Evolutionary conservation across 2,888 invertebrate genomes (phyloP).

Genomic region (Coleophora flavipennella): DNA sequence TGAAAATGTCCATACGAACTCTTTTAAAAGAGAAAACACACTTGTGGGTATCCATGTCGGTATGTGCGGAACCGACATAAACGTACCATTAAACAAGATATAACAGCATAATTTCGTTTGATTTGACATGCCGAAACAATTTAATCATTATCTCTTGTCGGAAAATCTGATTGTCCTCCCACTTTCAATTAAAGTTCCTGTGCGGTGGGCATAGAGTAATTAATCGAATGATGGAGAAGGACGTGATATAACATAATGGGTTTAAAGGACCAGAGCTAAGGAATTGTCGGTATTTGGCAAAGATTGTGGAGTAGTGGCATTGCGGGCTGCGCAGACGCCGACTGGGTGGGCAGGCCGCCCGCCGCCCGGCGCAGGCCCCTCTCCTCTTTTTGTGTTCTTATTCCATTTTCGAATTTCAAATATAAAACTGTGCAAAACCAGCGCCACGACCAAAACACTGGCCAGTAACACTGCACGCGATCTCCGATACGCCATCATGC

Average conservation of each 20-base stretch:
- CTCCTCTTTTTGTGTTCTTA: constrained; percentile 44
- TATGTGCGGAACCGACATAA: constrained; percentile 53
- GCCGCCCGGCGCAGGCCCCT: constrained; percentile 47
- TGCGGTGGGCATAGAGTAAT: constrained; percentile 22
- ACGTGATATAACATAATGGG: too few relatives aligned
- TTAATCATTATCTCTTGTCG: constrained; percentile 63
- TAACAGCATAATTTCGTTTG: constrained; percentile 72
- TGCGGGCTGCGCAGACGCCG: constrained; percentile 40
- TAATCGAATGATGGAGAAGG: constrained; percentile 17
- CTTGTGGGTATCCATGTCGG: constrained; percentile 43
- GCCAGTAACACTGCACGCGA: constrained; percentile 28
- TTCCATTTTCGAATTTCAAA: constrained; percentile 46
- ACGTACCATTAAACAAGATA: constrained; percentile 65
- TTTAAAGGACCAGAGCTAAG: constrained; percentile 21
- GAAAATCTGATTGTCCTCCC: constrained; percentile 40
- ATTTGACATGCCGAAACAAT: constrained; percentile 72
- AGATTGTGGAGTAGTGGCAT: constrained; percentile 53
- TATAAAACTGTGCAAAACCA: constrained; percentile 39
- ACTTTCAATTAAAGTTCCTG: constrained; percentile 14
- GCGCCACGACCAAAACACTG: constrained; percentile 17
- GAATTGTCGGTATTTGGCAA: constrained; percentile 71
- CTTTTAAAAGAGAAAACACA: constrained; percentile 49
- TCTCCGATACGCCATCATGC: constrained; percentile 25
- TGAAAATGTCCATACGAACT: constrained; percentile 23
- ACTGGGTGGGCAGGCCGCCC: constrained; percentile 63